Base-by-base conservation (phyloP, 1,140 invertebrate genomes). In the Drosophila guanche region DNA sequence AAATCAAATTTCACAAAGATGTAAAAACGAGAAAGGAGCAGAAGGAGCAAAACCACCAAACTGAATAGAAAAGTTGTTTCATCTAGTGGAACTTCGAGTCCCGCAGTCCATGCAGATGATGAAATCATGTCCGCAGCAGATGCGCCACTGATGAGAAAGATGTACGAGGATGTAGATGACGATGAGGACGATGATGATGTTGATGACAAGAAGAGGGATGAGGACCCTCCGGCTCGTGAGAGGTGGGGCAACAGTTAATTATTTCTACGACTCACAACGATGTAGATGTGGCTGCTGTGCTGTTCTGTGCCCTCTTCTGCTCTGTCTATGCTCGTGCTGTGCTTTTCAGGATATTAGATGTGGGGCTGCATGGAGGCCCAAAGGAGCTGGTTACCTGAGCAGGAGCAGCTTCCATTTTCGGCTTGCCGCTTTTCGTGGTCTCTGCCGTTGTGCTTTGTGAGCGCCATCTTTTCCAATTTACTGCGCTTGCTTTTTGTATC, bases 271-370 rank as follows among this genome's bases (percentile, higher is more conserved):
- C 65, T 67, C 69, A 45, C 58, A 45, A 66, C 61, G 74, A 62
- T 58, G 60, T 63, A 54, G 20, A 46, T 56, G 62, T 58, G 60
- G 50, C 48, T 59, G 50, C 16, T 20, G 16, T 20, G 60, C 53
- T 50, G 63, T 55, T 2, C 20, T 37, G 10, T 29, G 27, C 27
- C 1, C 27, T 37, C 8, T 14, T 42, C 20, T 33, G 16, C 20
- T 43, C 14, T 52, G 33, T 50, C 29, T 41, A 10, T 33, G 50
- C 47, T 43, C 27, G 27, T 33, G 8, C 62, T 69, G 74, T 76
- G 69, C 73, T 45, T 68, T 61, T 47, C 70, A 83, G 61, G 65
- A 67, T 78, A 71, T 83, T 83, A 70, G 69, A 66, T 75, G 60
- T 51, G 71, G 59, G 23, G 8, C 41, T 22, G 20, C 33, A 51